Base-by-base conservation (phyloP, 2,888 invertebrate genomes). In the Caenorhabditis wallacei region DNA sequence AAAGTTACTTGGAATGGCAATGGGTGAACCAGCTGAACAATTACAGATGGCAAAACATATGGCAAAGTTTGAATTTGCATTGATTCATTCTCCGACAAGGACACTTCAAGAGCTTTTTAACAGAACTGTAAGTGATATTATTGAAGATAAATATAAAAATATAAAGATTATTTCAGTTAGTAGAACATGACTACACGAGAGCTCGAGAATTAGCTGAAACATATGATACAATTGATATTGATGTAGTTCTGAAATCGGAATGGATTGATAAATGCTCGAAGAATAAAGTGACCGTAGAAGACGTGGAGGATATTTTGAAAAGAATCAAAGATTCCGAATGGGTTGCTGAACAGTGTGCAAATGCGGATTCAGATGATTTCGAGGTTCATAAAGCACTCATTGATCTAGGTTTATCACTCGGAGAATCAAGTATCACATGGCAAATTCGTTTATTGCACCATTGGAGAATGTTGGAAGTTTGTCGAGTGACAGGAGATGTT, bases 1-100 rank as follows among this genome's bases (percentile, higher is more conserved):
- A 64, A 81, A 85, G 66, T 63, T 88, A 18, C 54, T 87, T 2
- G 87, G 88, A 63, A 87, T 88, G 85, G 86, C 87, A 16, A 85
- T 88, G 64, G 88, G 88, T 16, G 88, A 88, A 16, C 76, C 87
- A 0, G 86, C 88, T 1, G 69, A 84, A 43, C 87, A 86, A 10
- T 76, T 88, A 22, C 84, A 86, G 43, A 86, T 85, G 85, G 87
- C 84, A 1, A 87, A 86, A 1, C 86, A 85, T 68, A 68, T 82
- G 24, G 86, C 84, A 0, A 76, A 79, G 22, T 79, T 86, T 53
- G 82, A 86, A 2, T 88, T 88, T 56, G 40, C 71, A 8, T 35
- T 88, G 35, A 78, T 72, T 63, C 87, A 88, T 54, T 70, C 82
- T 7, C 87, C 88, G 4, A 88, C 85, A 0, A 82, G 85, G 24